Percentiles rank a stretch among this genome's conserved stretches.
Evolutionary conservation across 2,113 vertebrate genomes (phyloP).

Genomic region (Gadus macrocephalus): DNA sequence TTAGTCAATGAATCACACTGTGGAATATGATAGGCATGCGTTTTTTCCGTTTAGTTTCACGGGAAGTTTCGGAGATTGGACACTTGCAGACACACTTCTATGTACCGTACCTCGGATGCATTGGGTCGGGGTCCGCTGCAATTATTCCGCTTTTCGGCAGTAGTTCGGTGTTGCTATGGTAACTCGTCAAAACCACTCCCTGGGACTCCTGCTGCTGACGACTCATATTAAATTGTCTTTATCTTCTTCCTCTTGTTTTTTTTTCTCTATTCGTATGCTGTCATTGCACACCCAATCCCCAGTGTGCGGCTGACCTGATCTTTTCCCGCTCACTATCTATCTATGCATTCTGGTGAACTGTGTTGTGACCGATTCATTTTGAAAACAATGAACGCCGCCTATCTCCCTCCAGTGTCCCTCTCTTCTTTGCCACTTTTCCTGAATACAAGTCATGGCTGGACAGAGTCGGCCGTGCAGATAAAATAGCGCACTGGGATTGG

Average conservation of each 20-base stretch:
- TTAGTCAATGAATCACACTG: background rate
- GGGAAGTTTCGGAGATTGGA: too few species aligned
- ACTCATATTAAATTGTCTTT: constrained; percentile 53
- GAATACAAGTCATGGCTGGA: background rate
- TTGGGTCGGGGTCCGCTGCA: constrained; percentile 22
- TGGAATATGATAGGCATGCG: background rate
- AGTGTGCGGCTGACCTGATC: background rate
- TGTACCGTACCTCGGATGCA: constrained; percentile 49
- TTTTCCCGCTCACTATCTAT: background rate
- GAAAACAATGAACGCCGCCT: too few species aligned
- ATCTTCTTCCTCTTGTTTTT: too few species aligned
- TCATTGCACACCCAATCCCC: constrained; percentile 21
- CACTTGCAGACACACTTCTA: too few species aligned
- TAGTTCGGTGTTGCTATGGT: constrained; percentile 66
- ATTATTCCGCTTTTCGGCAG: constrained; percentile 35
- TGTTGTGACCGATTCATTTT: too few species aligned
- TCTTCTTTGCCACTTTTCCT: constrained; percentile 5
- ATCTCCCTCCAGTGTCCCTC: constrained; percentile 20
- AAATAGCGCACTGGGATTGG: constrained; percentile 39
- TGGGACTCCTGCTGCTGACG: constrained; percentile 58
- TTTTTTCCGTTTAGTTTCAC: too few species aligned
- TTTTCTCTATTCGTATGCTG: constrained; percentile 21
- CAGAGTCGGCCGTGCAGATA: background rate
- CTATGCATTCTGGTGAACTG: too few species aligned
- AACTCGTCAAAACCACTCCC: constrained; percentile 72